phyloP scores from a whole-genome alignment of 2,888 invertebrate genomes.

The Epirrita christyi region DNA sequence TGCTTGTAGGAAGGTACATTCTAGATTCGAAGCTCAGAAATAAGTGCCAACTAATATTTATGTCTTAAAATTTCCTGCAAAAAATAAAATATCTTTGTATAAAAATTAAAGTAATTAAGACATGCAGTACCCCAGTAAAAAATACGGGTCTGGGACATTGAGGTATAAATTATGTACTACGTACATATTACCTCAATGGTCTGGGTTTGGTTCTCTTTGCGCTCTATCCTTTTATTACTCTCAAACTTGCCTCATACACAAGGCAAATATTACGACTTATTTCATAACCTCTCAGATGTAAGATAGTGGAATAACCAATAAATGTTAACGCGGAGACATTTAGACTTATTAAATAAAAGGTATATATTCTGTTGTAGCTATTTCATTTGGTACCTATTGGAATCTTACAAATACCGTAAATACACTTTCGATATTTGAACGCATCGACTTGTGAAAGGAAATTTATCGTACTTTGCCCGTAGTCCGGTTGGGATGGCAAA shows the following conservation, averaged over 20 bases:
- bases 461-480: too few species aligned
- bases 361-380: neutral
- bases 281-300: slow-evolving; percentile 28
- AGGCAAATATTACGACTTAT: slow-evolving; percentile 48
- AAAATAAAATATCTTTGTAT: too few species aligned
- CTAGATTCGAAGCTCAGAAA: too few species aligned
- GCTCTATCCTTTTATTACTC: neutral
- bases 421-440: neutral
- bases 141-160: too few species aligned
- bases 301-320: slow-evolving; percentile 32
- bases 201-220: neutral
- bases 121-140: too few species aligned
- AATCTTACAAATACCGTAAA: neutral
- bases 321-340: slow-evolving; percentile 36
- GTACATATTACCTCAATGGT: too few species aligned
- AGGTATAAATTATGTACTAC: too few species aligned
- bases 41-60: too few species aligned
- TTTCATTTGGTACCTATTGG: neutral
- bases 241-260: slow-evolving; percentile 37
- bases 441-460: neutral
- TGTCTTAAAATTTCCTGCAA: too few species aligned
- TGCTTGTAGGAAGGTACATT: too few species aligned
- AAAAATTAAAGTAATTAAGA: too few species aligned
- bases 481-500: too few species aligned
- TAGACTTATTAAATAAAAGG: slow-evolving; percentile 16